These are phyloP conservation scores for Heteromurus nitidus DNA, from an alignment of 2,888 invertebrate species.

Conservation along the genomic window DNA sequence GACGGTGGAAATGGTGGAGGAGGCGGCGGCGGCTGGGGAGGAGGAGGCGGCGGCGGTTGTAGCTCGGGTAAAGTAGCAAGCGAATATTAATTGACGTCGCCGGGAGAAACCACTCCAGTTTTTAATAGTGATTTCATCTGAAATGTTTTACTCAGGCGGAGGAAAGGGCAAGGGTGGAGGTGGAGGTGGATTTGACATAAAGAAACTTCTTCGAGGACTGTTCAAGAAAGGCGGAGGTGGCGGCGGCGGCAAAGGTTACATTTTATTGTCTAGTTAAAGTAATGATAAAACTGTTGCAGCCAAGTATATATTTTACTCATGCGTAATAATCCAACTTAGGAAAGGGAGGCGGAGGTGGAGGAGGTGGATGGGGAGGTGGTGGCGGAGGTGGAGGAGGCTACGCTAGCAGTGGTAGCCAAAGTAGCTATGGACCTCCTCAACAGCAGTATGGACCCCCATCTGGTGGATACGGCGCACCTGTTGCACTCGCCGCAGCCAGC, in stretches of 20 bases:
- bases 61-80: background rate
- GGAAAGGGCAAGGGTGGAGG: conserved; percentile 43
- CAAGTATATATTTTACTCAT: background rate
- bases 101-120: background rate
- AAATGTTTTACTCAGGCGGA: conserved; percentile 13
- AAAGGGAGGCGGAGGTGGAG: conserved; percentile 34
- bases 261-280: background rate
- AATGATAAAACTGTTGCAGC: background rate
- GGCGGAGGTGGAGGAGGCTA: background rate
- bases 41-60: conserved; percentile 32
- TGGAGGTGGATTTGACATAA: conserved; percentile 61
- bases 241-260: conserved; percentile 36
- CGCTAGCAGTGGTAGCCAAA: too few relatives aligned
- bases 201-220: conserved; percentile 51
- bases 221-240: conserved; percentile 58
- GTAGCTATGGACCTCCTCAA: conserved; percentile 36
- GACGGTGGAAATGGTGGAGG: conserved; percentile 19
- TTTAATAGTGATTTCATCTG: background rate
- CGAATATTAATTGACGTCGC: background rate
- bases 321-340: too few relatives aligned
- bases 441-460: conserved; percentile 35
- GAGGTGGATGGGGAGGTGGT: conserved; percentile 16
- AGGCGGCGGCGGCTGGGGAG: conserved; percentile 24
- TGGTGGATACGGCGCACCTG: conserved; percentile 27
- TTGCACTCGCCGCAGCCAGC: background rate